Evolutionary conservation across 2,888 invertebrate species (phyloP).

Genomic region (Cosmorhoe ocellata): DNA sequence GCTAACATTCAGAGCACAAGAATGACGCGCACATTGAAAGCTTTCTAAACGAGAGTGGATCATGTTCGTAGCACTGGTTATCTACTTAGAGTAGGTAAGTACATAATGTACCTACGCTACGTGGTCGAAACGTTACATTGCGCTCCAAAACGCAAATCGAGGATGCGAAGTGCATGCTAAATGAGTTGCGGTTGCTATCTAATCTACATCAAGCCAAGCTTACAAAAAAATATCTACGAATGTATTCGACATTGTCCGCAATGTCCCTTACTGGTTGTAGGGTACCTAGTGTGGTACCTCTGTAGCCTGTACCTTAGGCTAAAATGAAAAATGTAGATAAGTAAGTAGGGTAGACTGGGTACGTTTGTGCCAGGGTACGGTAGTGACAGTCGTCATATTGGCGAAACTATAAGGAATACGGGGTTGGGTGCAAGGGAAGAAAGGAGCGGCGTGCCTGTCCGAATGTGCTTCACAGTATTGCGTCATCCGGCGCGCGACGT

Average conservation of each 20-base stretch:
- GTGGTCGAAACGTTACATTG: constrained; percentile 34
- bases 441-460: too few relatives aligned
- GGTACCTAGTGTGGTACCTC: too few relatives aligned
- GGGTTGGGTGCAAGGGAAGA: too few relatives aligned
- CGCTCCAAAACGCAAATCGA: constrained; percentile 36
- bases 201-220: constrained; percentile 2
- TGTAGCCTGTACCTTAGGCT: too few relatives aligned
- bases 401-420: too few relatives aligned
- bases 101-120: constrained; percentile 13
- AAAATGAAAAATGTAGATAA: too few relatives aligned
- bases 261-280: not conserved
- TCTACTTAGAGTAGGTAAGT: constrained; percentile 28
- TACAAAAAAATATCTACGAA: constrained; percentile 6
- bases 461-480: too few relatives aligned
- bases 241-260: not conserved
- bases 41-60: constrained; percentile 29
- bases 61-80: constrained; percentile 24
- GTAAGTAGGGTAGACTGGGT: too few relatives aligned
- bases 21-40: constrained; percentile 17
- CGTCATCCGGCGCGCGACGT: too few relatives aligned
- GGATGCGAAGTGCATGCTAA: constrained; percentile 35
- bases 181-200: constrained; percentile 25
- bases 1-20: constrained; percentile 3
- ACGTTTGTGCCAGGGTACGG: too few relatives aligned
- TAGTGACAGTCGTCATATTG: too few relatives aligned